Evolutionary conservation across 1,140 invertebrate genomes (phyloP).

Genomic region (Cydia pomonella): DNA sequence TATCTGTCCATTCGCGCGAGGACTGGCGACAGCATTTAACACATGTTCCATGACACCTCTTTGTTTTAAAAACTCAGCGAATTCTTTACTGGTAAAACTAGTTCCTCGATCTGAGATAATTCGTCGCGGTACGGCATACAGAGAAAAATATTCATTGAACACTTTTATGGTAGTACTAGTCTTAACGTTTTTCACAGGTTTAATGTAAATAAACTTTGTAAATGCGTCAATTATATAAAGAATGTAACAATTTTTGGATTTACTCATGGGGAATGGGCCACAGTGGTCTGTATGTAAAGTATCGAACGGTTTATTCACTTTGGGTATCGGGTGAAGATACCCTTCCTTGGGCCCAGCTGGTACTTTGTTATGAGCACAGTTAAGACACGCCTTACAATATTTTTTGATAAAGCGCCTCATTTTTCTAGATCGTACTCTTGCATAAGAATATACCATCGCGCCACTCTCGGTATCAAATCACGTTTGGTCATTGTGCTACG

Average conservation of each 20-base stretch:
- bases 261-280: slow-evolving; percentile 30
- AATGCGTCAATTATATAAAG: slow-evolving; percentile 24
- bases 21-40: slow-evolving; percentile 48
- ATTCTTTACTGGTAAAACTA: slow-evolving; percentile 44
- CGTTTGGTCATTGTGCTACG: slow-evolving; percentile 38
- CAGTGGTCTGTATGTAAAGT: too few relatives aligned
- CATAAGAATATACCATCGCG: slow-evolving; percentile 38
- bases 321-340: slow-evolving; percentile 24
- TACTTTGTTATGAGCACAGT: slow-evolving; percentile 38
- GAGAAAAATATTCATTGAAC: slow-evolving; percentile 38
- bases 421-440: slow-evolving; percentile 26
- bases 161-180: slow-evolving; percentile 27
- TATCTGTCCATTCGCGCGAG: slow-evolving; percentile 53
- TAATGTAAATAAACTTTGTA: slow-evolving; percentile 41
- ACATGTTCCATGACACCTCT: slow-evolving; percentile 41
- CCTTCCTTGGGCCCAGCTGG: slow-evolving; percentile 34
- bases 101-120: slow-evolving; percentile 43
- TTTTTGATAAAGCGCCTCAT: slow-evolving; percentile 37
- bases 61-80: slow-evolving; percentile 41
- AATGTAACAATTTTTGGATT: slow-evolving; percentile 10
- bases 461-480: slow-evolving; percentile 38
- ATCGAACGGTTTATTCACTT: slow-evolving; percentile 27
- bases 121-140: slow-evolving; percentile 43
- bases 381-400: slow-evolving; percentile 36
- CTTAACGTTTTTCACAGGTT: slow-evolving; percentile 45